phyloP scores from a whole-genome alignment of 2,797 vertebrate species.

The Peromyscus aztecus region DNA sequence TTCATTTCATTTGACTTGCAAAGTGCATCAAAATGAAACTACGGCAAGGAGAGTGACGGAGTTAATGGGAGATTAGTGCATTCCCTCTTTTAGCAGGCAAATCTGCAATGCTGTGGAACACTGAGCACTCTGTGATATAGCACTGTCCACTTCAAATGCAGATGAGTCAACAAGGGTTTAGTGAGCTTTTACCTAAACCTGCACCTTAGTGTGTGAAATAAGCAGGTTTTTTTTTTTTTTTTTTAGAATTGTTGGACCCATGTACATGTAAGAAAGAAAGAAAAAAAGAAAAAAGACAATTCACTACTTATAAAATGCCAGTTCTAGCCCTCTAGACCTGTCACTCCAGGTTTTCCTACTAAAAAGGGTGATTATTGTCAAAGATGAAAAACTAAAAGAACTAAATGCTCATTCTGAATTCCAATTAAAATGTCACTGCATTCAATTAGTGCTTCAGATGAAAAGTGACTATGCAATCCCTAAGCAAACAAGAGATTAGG shows the following conservation, averaged over 20 bases:
- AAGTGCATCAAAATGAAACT: conserved; percentile 64
- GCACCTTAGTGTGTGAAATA: conserved; percentile 49
- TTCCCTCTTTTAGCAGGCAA: conserved; percentile 47
- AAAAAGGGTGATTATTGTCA: not conserved
- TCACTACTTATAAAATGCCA: not conserved
- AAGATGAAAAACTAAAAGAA: not conserved
- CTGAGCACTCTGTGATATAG: not conserved
- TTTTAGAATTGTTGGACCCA: conserved; percentile 12
- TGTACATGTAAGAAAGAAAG: not conserved
- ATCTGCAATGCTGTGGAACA: conserved; percentile 40
- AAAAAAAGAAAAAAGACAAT: conserved; percentile 13
- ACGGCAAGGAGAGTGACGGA: conserved; percentile 51
- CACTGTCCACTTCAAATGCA: conserved; percentile 52
- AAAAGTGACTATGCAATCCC: conserved; percentile 22
- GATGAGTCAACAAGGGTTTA: conserved; percentile 8
- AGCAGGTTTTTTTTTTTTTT: not conserved
- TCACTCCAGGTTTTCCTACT: not conserved
- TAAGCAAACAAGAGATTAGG: conserved; percentile 41
- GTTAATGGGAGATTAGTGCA: conserved; percentile 71
- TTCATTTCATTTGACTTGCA: conserved; percentile 63
- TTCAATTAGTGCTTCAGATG: conserved; percentile 59
- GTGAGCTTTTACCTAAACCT: conserved; percentile 54
- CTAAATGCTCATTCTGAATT: conserved; percentile 42
- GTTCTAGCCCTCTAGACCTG: not conserved
- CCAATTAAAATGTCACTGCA: conserved; percentile 65